Percentiles rank a stretch among this genome's conserved stretches.
Evolutionary conservation across 2,888 invertebrate species (phyloP).

Genomic region (Beris chalybata): DNA sequence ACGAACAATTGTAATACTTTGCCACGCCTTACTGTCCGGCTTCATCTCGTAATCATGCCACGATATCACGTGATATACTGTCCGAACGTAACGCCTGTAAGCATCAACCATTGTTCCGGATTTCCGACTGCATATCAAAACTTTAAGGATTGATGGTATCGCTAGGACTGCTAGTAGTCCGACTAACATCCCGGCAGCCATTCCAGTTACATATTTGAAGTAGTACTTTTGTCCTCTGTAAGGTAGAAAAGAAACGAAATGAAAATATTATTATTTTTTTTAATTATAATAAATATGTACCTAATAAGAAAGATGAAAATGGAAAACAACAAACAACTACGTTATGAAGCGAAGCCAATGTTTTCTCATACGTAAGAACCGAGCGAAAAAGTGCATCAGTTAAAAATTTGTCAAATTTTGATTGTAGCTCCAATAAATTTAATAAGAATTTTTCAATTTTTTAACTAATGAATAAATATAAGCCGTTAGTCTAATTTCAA

Average conservation of each 20-base stretch:
- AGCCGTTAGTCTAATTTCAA: too few species aligned
- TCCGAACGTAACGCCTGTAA: conserved; percentile 73
- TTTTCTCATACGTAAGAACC: too few species aligned
- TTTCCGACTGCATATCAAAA: conserved; percentile 67
- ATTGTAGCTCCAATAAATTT: too few species aligned
- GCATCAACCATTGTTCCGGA: conserved; percentile 65
- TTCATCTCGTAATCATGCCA: conserved; percentile 76
- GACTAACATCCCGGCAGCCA: conserved; percentile 67
- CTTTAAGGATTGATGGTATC: conserved; percentile 67
- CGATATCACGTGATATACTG: conserved; percentile 68
- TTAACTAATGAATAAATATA: too few species aligned
- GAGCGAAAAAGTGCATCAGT: too few species aligned
- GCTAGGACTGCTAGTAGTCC: conserved; percentile 72
- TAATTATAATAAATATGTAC: too few species aligned
- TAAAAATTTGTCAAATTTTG: too few species aligned
- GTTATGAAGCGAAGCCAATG: too few species aligned
- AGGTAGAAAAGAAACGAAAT: not conserved
- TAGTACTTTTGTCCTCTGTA: conserved; percentile 71
- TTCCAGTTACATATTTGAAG: conserved; percentile 64
- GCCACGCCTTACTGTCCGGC: conserved; percentile 61
- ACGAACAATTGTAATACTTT: conserved; percentile 65
- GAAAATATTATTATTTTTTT: too few species aligned
- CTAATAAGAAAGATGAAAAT: too few species aligned
- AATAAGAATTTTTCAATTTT: too few species aligned
- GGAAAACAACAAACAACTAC: too few species aligned